Base-by-base conservation (phyloP, 92 coral and sea anemone genomes). In the Meandrina meandrites region DNA sequence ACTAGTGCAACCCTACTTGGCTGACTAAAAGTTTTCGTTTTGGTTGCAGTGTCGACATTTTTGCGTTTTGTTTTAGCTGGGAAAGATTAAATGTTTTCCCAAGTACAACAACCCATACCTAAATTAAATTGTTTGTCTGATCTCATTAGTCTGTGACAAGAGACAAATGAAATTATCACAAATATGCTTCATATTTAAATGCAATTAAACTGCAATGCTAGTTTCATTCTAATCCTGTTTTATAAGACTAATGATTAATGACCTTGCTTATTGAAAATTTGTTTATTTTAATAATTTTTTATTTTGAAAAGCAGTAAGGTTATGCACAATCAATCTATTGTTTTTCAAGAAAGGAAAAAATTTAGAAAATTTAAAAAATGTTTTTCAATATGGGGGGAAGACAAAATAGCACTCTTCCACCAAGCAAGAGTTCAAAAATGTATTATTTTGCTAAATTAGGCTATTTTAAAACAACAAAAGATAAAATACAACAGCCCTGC, bases 301-400 rank as follows among this genome's bases (percentile, higher is more conserved):
- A 28, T 14, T 82, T 32, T 50, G 15, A 22, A 69, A 31, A 51
- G 21, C 30, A 24, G 69, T 15, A n/a, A 32, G 68, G 30, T 32
- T 40, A 16, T 37, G 57, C 14, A 50, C 80, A 73, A n/a, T 21
- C 19, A 5, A n/a, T 57, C 87, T 36, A 73, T 75, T 84, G 80
- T 57, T 36, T 21, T 19, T 37, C 32, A 34, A 73, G 28, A 32
- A 40, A 76, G 53, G 12, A 66, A 85, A 85, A 35, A 85, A 76
- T 85, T 50, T 64, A 1, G 34, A 77, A 62, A 76, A 76, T 85
- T 66, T 47, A 1, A 56, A 77, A 42, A 77, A 30, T 76, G 88
- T 30, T 40, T 7, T 76, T 37, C 24, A 60, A 58, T 19, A 22
- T 51, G 34, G 53, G 1, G n/a, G 19, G 6, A 15, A 83, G 79